Base-by-base conservation (phyloP, 2,888 invertebrate species). In the Bugulina stolonifera region DNA sequence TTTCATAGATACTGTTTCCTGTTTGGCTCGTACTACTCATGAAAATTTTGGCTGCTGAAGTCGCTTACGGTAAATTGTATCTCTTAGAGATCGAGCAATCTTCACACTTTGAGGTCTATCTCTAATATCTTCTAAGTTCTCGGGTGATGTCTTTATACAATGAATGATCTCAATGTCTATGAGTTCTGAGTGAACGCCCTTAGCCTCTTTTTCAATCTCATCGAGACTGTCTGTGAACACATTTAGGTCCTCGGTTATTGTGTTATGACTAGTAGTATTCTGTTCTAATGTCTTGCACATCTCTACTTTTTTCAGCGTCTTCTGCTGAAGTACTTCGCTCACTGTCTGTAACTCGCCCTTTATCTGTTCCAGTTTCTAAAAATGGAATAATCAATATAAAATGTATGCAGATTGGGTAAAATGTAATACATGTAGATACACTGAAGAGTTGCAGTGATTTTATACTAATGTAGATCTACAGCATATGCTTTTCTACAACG, bases 101-200 rank as follows among this genome's bases (percentile, higher is more conserved):
- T 82, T 81, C 23, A 83, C 82, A 22, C 80, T 78, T 55, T 77
- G 75, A 0, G 82, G 81, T 35, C 79, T 72, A 71, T 82, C 82
- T 72, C 78, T 79, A n/a, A 83, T 78, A 35, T 80, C 79, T 69
- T 83, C 82, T 22, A 82, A 77, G 35, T 79, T 80, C 74, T 83
- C 83, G 5, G 82, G 82, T 55, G 80, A 79, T 3, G 81, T 81
- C 76, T 81, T 81, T 57, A 79, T 78, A 22, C 79, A 80, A 74
- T 83, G 81, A 72, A 83, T 80, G 69, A 79, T 80, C 75, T 83
- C 82, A 55, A 83, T 76, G 72, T 81, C 79, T 14, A 78, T 74
- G 22, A 82, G 73, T 58, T 79, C 78, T 1, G 77, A 78, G 0
- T 80, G 79, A 14, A 82, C 73, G 29, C 77, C 77, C 2, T 76